Percentiles rank a stretch among this genome's conserved stretches.
phyloP scores from a whole-genome alignment of 2,888 invertebrate species.

The Teleogryllus oceanicus region DNA sequence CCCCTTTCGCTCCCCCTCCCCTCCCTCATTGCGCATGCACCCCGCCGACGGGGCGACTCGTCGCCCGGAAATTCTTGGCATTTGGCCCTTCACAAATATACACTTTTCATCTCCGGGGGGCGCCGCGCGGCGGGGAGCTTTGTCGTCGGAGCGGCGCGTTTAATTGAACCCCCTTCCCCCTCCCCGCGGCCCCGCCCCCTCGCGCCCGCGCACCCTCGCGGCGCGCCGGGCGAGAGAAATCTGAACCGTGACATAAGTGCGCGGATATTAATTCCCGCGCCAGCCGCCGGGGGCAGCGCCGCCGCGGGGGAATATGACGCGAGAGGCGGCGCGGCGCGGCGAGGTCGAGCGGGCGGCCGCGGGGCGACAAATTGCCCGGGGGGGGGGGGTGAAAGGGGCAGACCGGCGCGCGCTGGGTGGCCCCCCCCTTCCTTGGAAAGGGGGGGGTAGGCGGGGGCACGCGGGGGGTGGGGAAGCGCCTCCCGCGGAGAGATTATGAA shows the following conservation, averaged over 20 bases:
- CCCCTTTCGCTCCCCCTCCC: background rate
- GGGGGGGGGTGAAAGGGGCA: background rate
- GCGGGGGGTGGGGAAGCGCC: no score
- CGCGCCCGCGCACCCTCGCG: no score
- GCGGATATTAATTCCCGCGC: background rate
- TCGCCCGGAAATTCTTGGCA: constrained; percentile 18
- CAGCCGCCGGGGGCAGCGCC: background rate
- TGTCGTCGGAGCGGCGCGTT: background rate
- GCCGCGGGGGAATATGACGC: background rate
- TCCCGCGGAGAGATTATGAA: no score
- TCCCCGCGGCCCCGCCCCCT: background rate
- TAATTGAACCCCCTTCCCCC: background rate
- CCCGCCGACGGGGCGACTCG: background rate
- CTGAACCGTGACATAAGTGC: constrained; percentile 18
- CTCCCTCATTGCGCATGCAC: background rate
- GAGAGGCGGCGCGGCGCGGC: background rate
- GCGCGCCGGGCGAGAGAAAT: background rate
- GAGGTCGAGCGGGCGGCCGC: background rate
- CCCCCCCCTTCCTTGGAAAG: no score
- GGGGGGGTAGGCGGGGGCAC: no score
- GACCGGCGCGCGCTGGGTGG: background rate
- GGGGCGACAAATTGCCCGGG: background rate
- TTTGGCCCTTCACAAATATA: constrained; percentile 18
- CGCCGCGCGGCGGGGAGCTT: constrained; percentile 1
- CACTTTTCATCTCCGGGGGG: background rate